phyloP scores from a whole-genome alignment of 2,888 invertebrate genomes.

The Caenorhabditis zanzibari region DNA sequence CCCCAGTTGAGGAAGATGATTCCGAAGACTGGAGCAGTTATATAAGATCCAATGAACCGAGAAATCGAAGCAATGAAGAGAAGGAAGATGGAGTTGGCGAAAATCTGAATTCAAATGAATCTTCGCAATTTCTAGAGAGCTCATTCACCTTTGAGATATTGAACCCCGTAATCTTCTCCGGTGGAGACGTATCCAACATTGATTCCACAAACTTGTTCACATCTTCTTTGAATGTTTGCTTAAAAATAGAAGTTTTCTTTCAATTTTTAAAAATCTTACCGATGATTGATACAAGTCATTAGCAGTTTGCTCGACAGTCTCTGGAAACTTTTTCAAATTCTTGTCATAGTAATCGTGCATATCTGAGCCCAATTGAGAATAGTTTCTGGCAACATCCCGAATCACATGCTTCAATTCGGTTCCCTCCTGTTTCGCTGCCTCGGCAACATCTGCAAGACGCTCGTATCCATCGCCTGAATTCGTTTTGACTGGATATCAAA shows the following conservation, averaged over 20 bases:
- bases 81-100: slow-evolving; percentile 33
- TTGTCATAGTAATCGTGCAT: slow-evolving; percentile 32
- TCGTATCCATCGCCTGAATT: slow-evolving; percentile 47
- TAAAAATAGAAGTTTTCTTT: background rate
- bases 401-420: slow-evolving; percentile 11
- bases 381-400: slow-evolving; percentile 37
- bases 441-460: slow-evolving; percentile 36
- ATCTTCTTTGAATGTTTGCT: slow-evolving; percentile 28
- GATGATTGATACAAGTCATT: slow-evolving; percentile 6
- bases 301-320: slow-evolving; percentile 11
- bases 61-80: slow-evolving; percentile 35
- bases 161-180: slow-evolving; percentile 14
- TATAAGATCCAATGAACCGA: slow-evolving; percentile 50
- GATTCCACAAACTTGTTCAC: background rate
- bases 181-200: slow-evolving; percentile 17
- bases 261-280: background rate
- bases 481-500: too few relatives aligned
- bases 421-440: slow-evolving; percentile 28
- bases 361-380: slow-evolving; percentile 23
- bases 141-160: slow-evolving; percentile 15
- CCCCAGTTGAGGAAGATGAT: slow-evolving; percentile 51
- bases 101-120: slow-evolving; percentile 10
- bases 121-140: background rate
- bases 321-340: slow-evolving; percentile 27
- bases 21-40: slow-evolving; percentile 33